These are phyloP conservation scores for Pocillopora damicornis DNA, from an alignment of 64 coral and sea anemone species.

Conservation along the genomic window DNA sequence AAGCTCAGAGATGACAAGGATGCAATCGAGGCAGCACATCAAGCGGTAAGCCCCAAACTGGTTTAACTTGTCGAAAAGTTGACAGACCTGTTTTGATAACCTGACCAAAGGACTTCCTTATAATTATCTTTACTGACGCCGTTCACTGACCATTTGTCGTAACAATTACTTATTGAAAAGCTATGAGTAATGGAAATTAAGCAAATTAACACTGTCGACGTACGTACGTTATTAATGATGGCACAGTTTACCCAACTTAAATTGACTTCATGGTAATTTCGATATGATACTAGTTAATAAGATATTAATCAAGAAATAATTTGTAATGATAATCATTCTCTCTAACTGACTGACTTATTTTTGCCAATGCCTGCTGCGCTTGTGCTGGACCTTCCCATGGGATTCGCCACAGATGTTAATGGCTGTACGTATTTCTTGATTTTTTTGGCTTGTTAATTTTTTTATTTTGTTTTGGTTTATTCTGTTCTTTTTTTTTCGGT, in stretches of 20 bases:
- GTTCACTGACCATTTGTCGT: no score
- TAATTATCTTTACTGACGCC: no score
- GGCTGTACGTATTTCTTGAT: constrained; percentile 61
- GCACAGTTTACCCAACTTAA: no score
- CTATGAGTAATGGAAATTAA: no score
- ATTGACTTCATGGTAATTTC: no score
- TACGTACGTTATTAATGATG: no score
- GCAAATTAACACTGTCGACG: no score
- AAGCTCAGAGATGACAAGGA: constrained; percentile 95
- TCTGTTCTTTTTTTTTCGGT: background rate
- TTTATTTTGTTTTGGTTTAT: background rate
- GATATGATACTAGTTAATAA: background rate
- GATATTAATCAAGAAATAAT: background rate
- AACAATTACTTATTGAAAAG: no score
- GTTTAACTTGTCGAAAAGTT: background rate
- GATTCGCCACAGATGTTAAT: constrained; percentile 65
- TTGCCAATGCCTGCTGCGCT: constrained; percentile 41
- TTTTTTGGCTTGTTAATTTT: constrained; percentile 1
- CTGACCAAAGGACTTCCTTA: no score
- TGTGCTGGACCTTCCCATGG: constrained; percentile 8
- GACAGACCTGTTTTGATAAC: background rate
- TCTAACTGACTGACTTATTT: constrained; percentile 46
- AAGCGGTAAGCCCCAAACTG: constrained; percentile 75
- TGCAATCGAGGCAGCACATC: constrained; percentile 87
- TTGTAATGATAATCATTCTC: background rate